Percentiles rank a stretch among this genome's conserved stretches.
These are phyloP conservation scores for Microcebus lehilahytsara DNA, from an alignment of 2,113 vertebrate genomes.

Conservation along the genomic window DNA sequence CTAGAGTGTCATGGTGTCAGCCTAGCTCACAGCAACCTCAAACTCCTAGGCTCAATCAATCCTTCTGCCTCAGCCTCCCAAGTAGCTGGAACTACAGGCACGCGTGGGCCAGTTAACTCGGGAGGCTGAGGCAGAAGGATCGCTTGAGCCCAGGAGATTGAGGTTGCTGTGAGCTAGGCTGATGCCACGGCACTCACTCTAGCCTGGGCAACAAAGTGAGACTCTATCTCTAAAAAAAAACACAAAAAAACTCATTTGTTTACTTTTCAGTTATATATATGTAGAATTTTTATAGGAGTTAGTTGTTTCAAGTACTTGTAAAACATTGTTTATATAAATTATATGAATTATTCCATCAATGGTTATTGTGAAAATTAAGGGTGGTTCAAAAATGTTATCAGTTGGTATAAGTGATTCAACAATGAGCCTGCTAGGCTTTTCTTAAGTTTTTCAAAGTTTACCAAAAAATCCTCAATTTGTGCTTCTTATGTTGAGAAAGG, in stretches of 20 bases:
- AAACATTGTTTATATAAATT: neutral
- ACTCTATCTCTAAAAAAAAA: neutral
- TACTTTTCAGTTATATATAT: slow-evolving; percentile 4
- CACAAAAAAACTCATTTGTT: neutral
- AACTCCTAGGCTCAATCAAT: too few relatives aligned
- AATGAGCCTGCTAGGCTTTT: neutral
- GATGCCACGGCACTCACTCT: too few relatives aligned
- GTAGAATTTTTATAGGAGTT: slow-evolving; percentile 26
- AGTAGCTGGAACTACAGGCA: too few relatives aligned
- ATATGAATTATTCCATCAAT: neutral
- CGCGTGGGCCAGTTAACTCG: too few relatives aligned
- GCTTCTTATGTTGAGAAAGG: neutral
- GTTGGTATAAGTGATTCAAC: slow-evolving; percentile 3
- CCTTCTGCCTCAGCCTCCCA: too few relatives aligned
- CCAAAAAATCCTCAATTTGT: neutral
- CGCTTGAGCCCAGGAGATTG: too few relatives aligned
- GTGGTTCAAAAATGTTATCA: neutral
- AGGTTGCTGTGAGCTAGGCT: too few relatives aligned
- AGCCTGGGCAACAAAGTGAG: too few relatives aligned
- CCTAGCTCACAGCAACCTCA: too few relatives aligned
- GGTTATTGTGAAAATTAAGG: slow-evolving; percentile 4
- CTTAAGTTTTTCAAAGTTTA: neutral
- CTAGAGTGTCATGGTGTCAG: too few relatives aligned
- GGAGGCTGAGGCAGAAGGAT: too few relatives aligned
- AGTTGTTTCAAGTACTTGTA: neutral